A percentile compares a stretch with the other conserved stretches of the same genome.
Conservation (phyloP, 2,797 vertebrate genomes). For the Microctenopoma lineatum region DNA sequence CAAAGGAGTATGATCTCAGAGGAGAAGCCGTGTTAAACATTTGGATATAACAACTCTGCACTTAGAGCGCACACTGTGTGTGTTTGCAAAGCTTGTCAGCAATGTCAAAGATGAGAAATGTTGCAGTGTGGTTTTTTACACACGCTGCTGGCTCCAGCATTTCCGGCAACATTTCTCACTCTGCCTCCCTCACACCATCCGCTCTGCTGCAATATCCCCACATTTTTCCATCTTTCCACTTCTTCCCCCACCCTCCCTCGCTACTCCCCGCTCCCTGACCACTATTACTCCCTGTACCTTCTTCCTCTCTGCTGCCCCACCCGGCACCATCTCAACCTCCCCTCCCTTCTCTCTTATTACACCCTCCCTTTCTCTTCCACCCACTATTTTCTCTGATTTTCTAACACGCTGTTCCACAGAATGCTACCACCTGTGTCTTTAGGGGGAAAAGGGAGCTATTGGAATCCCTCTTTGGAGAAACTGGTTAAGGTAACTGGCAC, state of each 20-base stretch:
- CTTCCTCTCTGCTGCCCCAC: constrained; percentile 59
- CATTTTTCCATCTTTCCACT: constrained; percentile 75
- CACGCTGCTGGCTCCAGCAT: constrained; percentile 78
- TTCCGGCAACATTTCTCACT: constrained; percentile 82
- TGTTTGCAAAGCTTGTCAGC: constrained; percentile 75
- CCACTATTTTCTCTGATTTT: constrained; percentile 66
- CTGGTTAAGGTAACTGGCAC: constrained; percentile 80
- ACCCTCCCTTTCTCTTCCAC: constrained; percentile 28
- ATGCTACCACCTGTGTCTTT: constrained; percentile 71
- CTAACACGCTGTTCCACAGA: constrained; percentile 64
- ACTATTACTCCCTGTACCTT: constrained; percentile 38
- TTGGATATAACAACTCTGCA: constrained; percentile 63
- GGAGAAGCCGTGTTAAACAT: constrained; percentile 51
- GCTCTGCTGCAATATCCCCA: constrained; percentile 78
- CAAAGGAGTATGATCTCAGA: constrained; percentile 44
- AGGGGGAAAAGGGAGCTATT: constrained; percentile 43
- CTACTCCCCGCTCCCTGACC: constrained; percentile 42
- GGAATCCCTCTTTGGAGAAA: constrained; percentile 61
- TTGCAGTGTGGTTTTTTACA: constrained; percentile 77
- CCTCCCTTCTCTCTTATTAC: constrained; percentile 33
- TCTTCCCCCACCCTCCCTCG: constrained; percentile 36
- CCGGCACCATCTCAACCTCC: constrained; percentile 57
- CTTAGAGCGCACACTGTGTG: constrained; percentile 61
- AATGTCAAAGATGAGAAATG: constrained; percentile 81
- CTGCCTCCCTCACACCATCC: constrained; percentile 75